Evolutionary conservation across 2,113 vertebrate species (phyloP).

Genomic region (Notechis scutatus): DNA sequence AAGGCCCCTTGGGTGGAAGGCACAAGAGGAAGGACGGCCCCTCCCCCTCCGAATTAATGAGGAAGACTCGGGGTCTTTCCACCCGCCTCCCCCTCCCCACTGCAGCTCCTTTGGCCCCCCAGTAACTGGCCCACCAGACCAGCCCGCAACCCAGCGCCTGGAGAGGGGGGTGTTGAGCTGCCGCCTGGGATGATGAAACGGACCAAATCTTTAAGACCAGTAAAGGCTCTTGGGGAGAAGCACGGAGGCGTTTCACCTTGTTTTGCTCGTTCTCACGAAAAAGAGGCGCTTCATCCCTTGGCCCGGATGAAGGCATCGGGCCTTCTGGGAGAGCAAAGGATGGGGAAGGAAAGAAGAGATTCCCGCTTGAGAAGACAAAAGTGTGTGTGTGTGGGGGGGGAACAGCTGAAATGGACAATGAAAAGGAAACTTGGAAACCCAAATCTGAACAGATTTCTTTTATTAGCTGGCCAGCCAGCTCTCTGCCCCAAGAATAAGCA

Average conservation of each 20-base stretch:
- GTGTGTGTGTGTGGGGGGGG: no score
- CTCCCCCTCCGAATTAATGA: neutral
- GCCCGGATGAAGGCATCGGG: neutral
- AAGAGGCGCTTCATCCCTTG: neutral
- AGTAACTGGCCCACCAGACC: neutral
- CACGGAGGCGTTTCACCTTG: neutral
- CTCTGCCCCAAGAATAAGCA: rapidly evolving
- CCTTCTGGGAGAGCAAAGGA: neutral
- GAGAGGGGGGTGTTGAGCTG: neutral
- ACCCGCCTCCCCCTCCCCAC: neutral
- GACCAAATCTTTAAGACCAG: neutral
- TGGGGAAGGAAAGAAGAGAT: neutral
- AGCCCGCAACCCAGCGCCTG: neutral
- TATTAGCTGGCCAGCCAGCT: conserved; percentile 30
- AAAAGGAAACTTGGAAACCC: neutral
- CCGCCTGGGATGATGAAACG: neutral
- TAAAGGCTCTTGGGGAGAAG: neutral
- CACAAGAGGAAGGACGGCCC: neutral
- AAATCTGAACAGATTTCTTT: neutral
- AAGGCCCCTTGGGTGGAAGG: neutral
- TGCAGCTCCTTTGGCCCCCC: neutral
- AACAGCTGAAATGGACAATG: neutral
- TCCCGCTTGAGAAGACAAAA: neutral
- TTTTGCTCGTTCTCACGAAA: neutral
- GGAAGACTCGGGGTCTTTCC: neutral